phyloP scores from a whole-genome alignment of 2,797 vertebrate species.

The Thaleichthys pacificus region DNA sequence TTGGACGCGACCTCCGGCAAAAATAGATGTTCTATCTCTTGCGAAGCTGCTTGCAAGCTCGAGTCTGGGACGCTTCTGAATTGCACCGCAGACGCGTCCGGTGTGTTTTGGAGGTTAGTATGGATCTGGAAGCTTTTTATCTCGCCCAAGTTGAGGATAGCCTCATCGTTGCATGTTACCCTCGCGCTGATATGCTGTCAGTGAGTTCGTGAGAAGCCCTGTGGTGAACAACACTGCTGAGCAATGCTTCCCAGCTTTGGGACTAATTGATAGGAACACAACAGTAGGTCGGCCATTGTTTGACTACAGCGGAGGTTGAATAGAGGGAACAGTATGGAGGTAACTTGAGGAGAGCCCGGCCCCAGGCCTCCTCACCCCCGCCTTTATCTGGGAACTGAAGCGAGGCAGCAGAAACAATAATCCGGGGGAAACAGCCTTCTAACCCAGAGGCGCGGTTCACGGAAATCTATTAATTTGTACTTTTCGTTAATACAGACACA shows the following conservation, averaged over 20 bases:
- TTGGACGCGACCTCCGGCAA: too few relatives aligned
- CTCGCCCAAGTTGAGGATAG: too few relatives aligned
- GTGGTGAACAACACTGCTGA: neutral
- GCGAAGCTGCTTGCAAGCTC: too few relatives aligned
- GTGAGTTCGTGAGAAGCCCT: constrained; percentile 1
- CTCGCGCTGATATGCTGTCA: neutral
- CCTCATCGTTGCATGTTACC: neutral
- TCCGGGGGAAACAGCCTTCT: constrained; percentile 32
- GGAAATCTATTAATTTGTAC: too few relatives aligned
- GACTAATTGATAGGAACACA: constrained; percentile 55
- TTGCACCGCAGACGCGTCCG: too few relatives aligned
- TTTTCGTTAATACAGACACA: too few relatives aligned
- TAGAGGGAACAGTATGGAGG: constrained; percentile 40
- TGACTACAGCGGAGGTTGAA: constrained; percentile 38
- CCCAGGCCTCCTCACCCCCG: constrained; percentile 51
- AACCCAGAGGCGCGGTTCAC: constrained; percentile 16
- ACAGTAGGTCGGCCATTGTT: constrained; percentile 44
- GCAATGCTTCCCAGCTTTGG: constrained; percentile 21
- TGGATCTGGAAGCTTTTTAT: too few relatives aligned
- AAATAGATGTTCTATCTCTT: too few relatives aligned
- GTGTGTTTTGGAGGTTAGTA: too few relatives aligned
- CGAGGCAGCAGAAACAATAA: constrained; percentile 55
- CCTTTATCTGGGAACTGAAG: constrained; percentile 58
- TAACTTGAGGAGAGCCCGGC: constrained; percentile 51
- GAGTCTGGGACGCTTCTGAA: too few relatives aligned